Conservation (phyloP, 37 sponge, comb jelly and placozoan species). For the Ephydatia muelleri region DNA sequence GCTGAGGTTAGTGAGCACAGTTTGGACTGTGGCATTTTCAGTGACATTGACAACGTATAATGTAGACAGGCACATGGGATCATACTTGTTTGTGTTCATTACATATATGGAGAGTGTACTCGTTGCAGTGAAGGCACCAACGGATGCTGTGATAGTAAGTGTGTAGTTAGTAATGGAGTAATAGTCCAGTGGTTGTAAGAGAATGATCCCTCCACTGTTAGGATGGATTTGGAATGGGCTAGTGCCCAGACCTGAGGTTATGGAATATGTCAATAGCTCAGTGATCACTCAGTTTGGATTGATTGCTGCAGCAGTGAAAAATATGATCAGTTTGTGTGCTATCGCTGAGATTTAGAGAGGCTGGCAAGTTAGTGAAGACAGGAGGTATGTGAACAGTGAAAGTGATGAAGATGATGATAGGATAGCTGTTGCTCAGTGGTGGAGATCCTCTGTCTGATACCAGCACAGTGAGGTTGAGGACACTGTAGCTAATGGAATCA, state of each 20-base stretch:
- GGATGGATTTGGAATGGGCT: constrained; percentile 34
- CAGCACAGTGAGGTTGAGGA: constrained; percentile 9
- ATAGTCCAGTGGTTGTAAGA: constrained; percentile 41
- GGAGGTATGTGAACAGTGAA: constrained; percentile 33
- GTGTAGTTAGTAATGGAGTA: constrained; percentile 12
- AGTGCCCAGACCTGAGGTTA: constrained; percentile 6
- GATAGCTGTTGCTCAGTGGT: neutral
- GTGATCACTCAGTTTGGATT: constrained; percentile 59
- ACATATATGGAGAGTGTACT: constrained; percentile 38
- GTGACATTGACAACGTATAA: too few species aligned
- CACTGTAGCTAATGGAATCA: constrained; percentile 9
- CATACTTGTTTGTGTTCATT: constrained; percentile 56
- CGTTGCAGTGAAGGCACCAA: constrained; percentile 16
- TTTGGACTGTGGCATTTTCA: too few species aligned
- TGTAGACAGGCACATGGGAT: too few species aligned
- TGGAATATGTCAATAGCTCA: constrained; percentile 32
- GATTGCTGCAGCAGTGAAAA: constrained; percentile 40
- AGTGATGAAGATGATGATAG: constrained; percentile 26
- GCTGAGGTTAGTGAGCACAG: too few species aligned
- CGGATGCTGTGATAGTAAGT: constrained; percentile 51
- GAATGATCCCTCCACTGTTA: constrained; percentile 49
- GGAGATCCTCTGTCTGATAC: constrained; percentile 43
- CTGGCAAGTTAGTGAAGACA: constrained; percentile 56
- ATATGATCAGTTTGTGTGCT: constrained; percentile 2
- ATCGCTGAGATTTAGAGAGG: constrained; percentile 35